Evolutionary conservation across 2,888 invertebrate species (phyloP).

Genomic region (Phrixothrix hirtus): DNA sequence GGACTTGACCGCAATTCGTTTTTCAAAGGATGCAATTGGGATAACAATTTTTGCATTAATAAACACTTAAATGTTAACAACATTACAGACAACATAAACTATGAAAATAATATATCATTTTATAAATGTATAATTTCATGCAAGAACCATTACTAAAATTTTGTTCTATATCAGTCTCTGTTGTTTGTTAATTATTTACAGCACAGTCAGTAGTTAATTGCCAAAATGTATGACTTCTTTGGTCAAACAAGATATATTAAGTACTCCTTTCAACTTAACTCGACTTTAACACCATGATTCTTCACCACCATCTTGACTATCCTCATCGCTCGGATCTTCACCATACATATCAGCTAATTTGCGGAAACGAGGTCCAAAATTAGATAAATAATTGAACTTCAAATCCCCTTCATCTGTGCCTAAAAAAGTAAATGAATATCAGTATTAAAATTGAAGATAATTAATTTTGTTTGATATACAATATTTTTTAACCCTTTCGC

Average conservation of each 20-base stretch:
- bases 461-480: too few species aligned
- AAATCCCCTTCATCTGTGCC: conserved; percentile 90
- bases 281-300: conserved; percentile 78
- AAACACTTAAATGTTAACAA: conserved; percentile 12
- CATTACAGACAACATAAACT: conserved; percentile 5
- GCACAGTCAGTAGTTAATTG: conserved; percentile 6
- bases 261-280: conserved; percentile 17
- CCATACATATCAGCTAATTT: conserved; percentile 94
- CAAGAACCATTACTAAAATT: conserved; percentile 8
- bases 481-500: too few species aligned
- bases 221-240: conserved; percentile 26
- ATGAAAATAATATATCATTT: conserved; percentile 3
- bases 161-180: conserved; percentile 16
- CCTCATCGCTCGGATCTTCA: conserved; percentile 82
- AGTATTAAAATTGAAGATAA: too few species aligned
- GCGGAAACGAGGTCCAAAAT: conserved; percentile 94
- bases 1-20: too few species aligned
- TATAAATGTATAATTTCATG: conserved; percentile 7
- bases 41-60: conserved; percentile 1
- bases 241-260: conserved; percentile 27
- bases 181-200: conserved; percentile 16
- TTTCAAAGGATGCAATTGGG: too few species aligned
- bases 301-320: conserved; percentile 75
- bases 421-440: too few species aligned
- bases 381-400: conserved; percentile 91